Conservation (phyloP, 2,888 invertebrate genomes). For the Eurytoma adleriae region DNA sequence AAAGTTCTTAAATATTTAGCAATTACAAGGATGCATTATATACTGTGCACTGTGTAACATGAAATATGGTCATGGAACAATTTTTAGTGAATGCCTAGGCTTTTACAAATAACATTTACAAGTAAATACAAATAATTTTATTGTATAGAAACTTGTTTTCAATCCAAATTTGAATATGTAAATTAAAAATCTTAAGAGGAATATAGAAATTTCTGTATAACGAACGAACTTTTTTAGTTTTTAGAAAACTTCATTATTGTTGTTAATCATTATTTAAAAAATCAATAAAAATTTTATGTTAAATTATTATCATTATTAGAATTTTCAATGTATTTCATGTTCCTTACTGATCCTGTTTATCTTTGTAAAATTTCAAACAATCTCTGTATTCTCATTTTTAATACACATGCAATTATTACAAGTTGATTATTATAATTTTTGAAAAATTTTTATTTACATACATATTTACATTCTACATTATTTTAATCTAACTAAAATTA, state of each 20-base stretch:
- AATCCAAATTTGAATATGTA: constrained; percentile 1
- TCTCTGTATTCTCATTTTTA: too few relatives aligned
- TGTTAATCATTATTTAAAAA: constrained; percentile 41
- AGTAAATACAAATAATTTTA: neutral
- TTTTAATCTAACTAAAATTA: too few relatives aligned
- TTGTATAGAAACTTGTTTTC: constrained; percentile 26
- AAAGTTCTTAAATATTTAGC: constrained; percentile 18
- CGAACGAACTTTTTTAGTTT: constrained; percentile 25
- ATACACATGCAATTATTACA: too few relatives aligned
- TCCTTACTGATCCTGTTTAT: neutral
- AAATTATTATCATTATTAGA: neutral
- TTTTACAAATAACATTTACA: constrained; percentile 13
- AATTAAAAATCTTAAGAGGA: constrained; percentile 19
- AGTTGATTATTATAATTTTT: too few relatives aligned
- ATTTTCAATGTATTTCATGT: neutral
- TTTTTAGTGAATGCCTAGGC: constrained; percentile 17
- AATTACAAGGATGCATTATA: constrained; percentile 7
- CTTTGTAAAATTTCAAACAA: too few relatives aligned
- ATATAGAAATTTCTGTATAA: neutral
- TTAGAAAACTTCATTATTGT: constrained; percentile 44
- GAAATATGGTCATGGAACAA: constrained; percentile 17
- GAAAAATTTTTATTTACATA: too few relatives aligned
- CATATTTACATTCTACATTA: too few relatives aligned
- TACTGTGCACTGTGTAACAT: constrained; percentile 15
- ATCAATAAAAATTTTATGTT: neutral